These are phyloP conservation scores for Encarsia formosa DNA, from an alignment of 2,888 invertebrate genomes.

Conservation along the genomic window DNA sequence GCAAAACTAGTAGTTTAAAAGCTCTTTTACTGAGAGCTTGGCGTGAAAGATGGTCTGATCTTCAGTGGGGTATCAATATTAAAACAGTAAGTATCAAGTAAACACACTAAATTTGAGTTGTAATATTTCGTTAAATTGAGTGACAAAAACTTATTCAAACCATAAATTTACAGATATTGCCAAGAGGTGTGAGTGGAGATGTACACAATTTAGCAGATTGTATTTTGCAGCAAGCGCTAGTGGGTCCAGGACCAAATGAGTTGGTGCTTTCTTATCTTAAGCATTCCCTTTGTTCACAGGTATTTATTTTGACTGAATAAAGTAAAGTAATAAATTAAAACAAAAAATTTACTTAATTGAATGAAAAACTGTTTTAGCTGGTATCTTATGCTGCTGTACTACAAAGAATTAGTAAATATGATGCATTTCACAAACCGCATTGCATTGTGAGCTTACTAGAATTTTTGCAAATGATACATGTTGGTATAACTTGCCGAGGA, in stretches of 20 bases:
- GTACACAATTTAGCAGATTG: constrained; percentile 90
- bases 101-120: too few species aligned
- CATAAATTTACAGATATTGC: constrained; percentile 57
- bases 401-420: constrained; percentile 83
- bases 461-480: constrained; percentile 69
- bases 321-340: too few species aligned
- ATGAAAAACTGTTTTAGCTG: too few species aligned
- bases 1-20: constrained; percentile 77
- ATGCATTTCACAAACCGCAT: constrained; percentile 80
- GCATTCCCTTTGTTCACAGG: constrained; percentile 85
- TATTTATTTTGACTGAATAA: too few species aligned
- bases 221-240: constrained; percentile 88
- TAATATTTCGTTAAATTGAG: too few species aligned
- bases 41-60: constrained; percentile 93
- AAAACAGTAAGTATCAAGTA: constrained; percentile 66
- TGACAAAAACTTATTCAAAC: neutral
- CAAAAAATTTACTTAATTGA: too few species aligned
- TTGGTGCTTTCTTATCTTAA: constrained; percentile 87
- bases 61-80: constrained; percentile 94
- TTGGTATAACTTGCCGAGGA: constrained; percentile 65
- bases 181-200: constrained; percentile 88
- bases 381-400: constrained; percentile 89
- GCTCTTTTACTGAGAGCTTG: constrained; percentile 81
- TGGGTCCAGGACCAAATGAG: constrained; percentile 89
- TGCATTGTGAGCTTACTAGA: constrained; percentile 83